Conservation (phyloP, 2,797 vertebrate species). For the Dendrocincla fuliginosa region DNA sequence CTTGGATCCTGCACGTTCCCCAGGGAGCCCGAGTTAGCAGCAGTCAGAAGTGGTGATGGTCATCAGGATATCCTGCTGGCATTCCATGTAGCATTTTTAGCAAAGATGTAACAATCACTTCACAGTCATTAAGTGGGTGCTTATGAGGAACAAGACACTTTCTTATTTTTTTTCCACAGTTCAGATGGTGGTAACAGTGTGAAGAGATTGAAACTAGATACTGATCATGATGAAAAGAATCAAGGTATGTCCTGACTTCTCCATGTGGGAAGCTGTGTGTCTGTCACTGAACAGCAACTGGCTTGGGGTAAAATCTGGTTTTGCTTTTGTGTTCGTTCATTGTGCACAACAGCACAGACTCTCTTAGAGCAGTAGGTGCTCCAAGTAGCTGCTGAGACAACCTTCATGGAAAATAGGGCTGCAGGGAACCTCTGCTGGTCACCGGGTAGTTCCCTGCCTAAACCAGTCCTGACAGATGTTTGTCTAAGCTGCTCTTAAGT, state of each 20-base stretch:
- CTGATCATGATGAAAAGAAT: conserved; percentile 78
- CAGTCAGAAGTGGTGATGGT: background rate
- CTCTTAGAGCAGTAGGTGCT: background rate
- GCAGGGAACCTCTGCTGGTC: background rate
- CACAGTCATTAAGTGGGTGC: background rate
- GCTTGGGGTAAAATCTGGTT: background rate
- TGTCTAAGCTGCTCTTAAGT: background rate
- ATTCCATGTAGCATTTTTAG: background rate
- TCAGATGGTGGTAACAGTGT: conserved; percentile 88
- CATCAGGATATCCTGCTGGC: background rate
- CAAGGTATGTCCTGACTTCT: conserved; percentile 79
- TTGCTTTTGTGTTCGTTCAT: background rate
- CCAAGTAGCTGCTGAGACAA: background rate
- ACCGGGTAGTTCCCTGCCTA: background rate
- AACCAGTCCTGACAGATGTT: background rate
- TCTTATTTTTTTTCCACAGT: conserved; percentile 72
- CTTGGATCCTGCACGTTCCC: background rate
- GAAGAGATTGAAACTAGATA: conserved; percentile 91
- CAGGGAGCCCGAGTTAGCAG: background rate
- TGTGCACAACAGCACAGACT: background rate
- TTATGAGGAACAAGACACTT: background rate
- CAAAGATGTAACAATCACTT: background rate
- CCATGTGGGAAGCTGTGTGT: background rate
- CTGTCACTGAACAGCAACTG: background rate
- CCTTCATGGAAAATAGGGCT: background rate